These are phyloP conservation scores for Sternarchorhynchus goeldii DNA, from an alignment of 2,797 vertebrate genomes.

Conservation along the genomic window DNA sequence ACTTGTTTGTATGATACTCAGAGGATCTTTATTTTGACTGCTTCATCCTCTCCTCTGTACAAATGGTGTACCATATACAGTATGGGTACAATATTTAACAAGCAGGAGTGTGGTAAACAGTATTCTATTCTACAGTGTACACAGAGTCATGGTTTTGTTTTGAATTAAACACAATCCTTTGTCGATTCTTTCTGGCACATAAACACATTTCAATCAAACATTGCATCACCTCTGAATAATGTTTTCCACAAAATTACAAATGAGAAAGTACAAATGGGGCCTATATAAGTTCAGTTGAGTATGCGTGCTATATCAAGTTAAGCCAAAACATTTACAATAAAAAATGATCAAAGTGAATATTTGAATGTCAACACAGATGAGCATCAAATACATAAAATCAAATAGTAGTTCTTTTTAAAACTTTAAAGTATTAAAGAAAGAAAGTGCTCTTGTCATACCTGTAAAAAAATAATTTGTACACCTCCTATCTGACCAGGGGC, in stretches of 20 bases:
- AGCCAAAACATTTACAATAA: constrained; percentile 73
- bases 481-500: constrained; percentile 61
- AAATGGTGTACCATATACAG: constrained; percentile 56
- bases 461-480: constrained; percentile 86
- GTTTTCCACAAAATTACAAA: constrained; percentile 65
- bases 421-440: constrained; percentile 75
- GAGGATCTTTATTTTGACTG: constrained; percentile 20
- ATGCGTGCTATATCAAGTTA: constrained; percentile 77
- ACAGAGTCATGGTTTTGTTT: constrained; percentile 61
- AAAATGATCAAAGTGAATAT: constrained; percentile 70
- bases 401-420: constrained; percentile 63
- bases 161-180: constrained; percentile 50
- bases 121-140: constrained; percentile 61
- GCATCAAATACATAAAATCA: constrained; percentile 71
- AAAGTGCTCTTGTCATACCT: constrained; percentile 81
- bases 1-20: constrained; percentile 33
- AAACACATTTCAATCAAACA: constrained; percentile 51
- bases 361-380: constrained; percentile 72
- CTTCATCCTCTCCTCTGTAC: constrained; percentile 45
- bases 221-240: constrained; percentile 65
- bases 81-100: constrained; percentile 63
- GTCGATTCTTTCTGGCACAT: constrained; percentile 34
- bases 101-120: constrained; percentile 59
- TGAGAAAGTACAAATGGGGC: constrained; percentile 76
- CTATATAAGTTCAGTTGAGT: constrained; percentile 71